phyloP scores from a whole-genome alignment of 37 sponge, comb jelly and placozoan species.

The Halichondria panicea region DNA sequence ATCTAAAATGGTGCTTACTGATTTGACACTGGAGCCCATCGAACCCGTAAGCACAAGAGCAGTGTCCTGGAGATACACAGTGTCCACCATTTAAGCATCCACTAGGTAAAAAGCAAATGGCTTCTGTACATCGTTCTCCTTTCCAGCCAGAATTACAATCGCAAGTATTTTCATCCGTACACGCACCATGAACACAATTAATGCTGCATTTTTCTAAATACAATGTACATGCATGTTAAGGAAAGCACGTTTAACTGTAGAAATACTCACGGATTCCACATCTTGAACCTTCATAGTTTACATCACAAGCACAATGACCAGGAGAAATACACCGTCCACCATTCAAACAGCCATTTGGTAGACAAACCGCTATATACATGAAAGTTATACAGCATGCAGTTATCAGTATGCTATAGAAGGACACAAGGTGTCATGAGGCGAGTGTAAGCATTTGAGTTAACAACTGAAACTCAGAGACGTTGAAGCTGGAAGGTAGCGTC shows the following conservation, averaged over 20 bases:
- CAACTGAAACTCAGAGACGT: too few relatives aligned
- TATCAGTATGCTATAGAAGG: too few relatives aligned
- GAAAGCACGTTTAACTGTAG: background rate
- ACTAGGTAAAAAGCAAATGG: constrained; percentile 5
- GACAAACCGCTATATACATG: too few relatives aligned
- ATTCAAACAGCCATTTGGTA: too few relatives aligned
- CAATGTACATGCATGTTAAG: background rate
- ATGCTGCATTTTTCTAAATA: background rate
- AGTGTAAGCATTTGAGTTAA: too few relatives aligned
- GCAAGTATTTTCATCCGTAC: background rate
- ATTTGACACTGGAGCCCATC: background rate
- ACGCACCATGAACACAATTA: constrained; percentile 5
- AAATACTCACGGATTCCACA: background rate
- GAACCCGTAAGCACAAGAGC: constrained; percentile 6
- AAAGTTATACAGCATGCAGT: too few relatives aligned
- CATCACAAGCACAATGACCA: too few relatives aligned
- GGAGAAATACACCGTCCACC: too few relatives aligned
- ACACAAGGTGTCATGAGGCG: too few relatives aligned
- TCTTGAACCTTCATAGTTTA: constrained; percentile 6
- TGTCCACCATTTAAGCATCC: constrained; percentile 15
- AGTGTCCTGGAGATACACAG: constrained; percentile 10
- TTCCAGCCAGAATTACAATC: constrained; percentile 1
- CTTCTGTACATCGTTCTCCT: background rate
- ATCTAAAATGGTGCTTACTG: too few relatives aligned
- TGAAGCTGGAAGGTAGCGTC: too few relatives aligned